Conservation (phyloP, 2,888 invertebrate genomes). For the Parnassius apollo region DNA sequence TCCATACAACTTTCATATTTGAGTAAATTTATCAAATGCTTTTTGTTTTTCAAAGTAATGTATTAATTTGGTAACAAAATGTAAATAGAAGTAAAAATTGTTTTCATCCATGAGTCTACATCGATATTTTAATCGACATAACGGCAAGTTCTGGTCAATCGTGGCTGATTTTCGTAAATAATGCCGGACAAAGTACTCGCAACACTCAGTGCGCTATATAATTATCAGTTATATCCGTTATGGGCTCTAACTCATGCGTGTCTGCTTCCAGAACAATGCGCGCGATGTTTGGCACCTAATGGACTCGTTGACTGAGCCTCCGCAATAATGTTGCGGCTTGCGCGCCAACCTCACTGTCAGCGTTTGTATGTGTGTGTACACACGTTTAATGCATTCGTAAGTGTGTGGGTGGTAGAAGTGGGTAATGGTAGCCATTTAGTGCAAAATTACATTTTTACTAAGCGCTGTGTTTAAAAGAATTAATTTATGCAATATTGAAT, state of each 20-base stretch:
- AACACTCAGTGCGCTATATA: conserved; percentile 62
- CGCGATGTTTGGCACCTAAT: conserved; percentile 65
- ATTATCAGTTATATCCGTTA: conserved; percentile 72
- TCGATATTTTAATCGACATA: conserved; percentile 18
- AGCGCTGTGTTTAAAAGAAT: too few relatives aligned
- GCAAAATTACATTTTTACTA: too few relatives aligned
- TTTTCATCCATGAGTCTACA: conserved; percentile 10
- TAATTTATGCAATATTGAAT: too few relatives aligned
- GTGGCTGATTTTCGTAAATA: conserved; percentile 53
- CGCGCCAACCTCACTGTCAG: conserved; percentile 5
- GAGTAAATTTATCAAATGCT: too few relatives aligned
- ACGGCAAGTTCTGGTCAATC: conserved; percentile 39
- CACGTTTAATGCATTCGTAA: background rate
- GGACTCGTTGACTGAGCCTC: conserved; percentile 56
- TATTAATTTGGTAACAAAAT: too few relatives aligned
- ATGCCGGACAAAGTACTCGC: conserved; percentile 57
- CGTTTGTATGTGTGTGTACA: background rate
- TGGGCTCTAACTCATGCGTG: conserved; percentile 64
- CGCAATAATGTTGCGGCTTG: conserved; percentile 50
- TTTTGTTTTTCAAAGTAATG: too few relatives aligned
- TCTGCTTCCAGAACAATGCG: conserved; percentile 63
- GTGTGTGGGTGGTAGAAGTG: background rate
- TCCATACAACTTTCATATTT: too few relatives aligned
- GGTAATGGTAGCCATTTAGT: background rate
- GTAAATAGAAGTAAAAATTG: background rate